phyloP scores from a whole-genome alignment of 2,797 vertebrate species.

The Furcifer pardalis region DNA sequence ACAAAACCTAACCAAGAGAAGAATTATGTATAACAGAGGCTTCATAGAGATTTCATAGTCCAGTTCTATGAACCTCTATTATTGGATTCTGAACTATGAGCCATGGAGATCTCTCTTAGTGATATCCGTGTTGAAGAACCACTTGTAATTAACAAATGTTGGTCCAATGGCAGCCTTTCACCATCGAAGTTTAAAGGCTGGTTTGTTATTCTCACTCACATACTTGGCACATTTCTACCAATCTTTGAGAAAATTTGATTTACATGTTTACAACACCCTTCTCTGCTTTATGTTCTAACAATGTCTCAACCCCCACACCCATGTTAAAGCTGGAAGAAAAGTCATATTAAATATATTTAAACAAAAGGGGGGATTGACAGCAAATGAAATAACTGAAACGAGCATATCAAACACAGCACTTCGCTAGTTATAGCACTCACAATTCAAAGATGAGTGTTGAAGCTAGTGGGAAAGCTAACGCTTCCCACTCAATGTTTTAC shows the following conservation, averaged over 20 bases:
- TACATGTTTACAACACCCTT: neutral
- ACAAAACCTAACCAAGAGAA: no score
- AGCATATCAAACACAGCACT: neutral
- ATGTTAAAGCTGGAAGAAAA: neutral
- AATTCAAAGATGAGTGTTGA: neutral
- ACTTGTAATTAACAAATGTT: no score
- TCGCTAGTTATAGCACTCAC: neutral
- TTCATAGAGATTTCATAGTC: no score
- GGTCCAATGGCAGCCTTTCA: no score
- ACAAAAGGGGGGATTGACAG: neutral
- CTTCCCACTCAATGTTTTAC: slow-evolving; percentile 37
- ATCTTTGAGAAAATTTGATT: neutral
- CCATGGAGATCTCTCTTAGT: no score
- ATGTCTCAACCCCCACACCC: neutral
- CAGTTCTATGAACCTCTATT: no score
- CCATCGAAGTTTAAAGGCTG: no score
- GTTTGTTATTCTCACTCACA: neutral
- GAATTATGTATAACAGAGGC: no score
- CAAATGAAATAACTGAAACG: neutral
- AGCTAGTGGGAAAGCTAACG: neutral
- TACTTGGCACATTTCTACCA: neutral
- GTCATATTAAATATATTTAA: neutral
- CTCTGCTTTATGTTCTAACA: neutral
- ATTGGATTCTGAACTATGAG: no score
- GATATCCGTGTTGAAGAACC: no score